Evolutionary conservation across 2,888 invertebrate species (phyloP), one percentile per base, ranked within the genome.

Genomic region (Meteorus cinctellus): DNA sequence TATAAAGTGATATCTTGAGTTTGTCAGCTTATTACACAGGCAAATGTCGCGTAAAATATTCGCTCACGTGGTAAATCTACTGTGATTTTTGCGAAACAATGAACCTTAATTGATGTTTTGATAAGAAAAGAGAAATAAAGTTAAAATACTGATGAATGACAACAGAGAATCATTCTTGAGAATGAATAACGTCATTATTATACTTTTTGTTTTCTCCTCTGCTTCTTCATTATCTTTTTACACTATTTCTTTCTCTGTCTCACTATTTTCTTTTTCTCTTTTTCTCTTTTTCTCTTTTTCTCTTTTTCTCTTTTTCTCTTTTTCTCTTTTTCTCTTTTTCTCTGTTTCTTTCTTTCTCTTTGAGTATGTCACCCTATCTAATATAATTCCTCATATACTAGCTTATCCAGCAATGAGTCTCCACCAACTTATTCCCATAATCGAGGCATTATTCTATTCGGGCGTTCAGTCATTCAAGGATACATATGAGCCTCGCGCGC

Each of bases 391-490:
- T 2, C 12, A 41, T 41, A 12, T 41, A 41, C 24, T 10, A 27
- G 48, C 27, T 68, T 29, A 41, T 60, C 27, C 62, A 45, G 45
- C 29, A 31, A 34, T 63, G 60, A 72, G 12, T 27, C 14, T 45
- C 29, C n/a, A 14, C 48, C 19, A 62, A 31, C 36, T 29, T 72
- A 71, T 71, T 71, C 71, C 71, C 60, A 71, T 71, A 71, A 71
- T 60, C 45, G 19, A 14, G 24, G 77, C 81, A 79, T 82, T 80
- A 81, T 84, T 81, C 81, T 82, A 81, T 83, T 82, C 80, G 82
- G 80, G 69, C 81, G 77, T 85, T 86, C 85, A 80, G 81, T 82
- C 83, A 84, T 86, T 84, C 87, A 86, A 86, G 86, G 86, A 86
- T 85, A 84, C 81, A 82, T 80, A 80, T 63, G 55, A 77, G 75